phyloP scores from a whole-genome alignment of 2,888 invertebrate genomes.

The Gerris lacustris region DNA sequence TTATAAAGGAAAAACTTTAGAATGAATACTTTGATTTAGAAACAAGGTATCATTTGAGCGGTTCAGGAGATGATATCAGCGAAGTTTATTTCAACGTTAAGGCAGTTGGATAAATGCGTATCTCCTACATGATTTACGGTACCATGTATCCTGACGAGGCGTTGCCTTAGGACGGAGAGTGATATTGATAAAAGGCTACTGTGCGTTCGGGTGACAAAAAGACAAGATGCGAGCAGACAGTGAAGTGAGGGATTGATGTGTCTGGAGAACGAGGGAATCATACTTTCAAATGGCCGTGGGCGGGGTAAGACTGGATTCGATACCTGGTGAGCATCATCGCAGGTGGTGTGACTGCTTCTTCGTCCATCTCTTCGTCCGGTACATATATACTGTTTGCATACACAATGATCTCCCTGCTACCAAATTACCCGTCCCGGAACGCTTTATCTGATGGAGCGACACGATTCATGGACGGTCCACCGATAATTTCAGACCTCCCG shows the following conservation, averaged over 20 bases:
- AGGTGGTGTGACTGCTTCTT: background rate
- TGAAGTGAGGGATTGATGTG: background rate
- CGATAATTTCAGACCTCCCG: too few relatives aligned
- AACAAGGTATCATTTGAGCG: too few relatives aligned
- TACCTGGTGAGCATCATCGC: background rate
- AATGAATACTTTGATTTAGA: too few relatives aligned
- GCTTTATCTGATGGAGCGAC: background rate
- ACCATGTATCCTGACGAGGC: background rate
- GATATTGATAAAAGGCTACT: slow-evolving; percentile 1
- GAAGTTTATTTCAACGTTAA: too few relatives aligned
- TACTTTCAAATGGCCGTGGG: background rate
- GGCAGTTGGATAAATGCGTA: too few relatives aligned
- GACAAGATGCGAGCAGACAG: background rate
- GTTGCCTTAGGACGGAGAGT: too few relatives aligned
- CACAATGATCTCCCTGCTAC: background rate
- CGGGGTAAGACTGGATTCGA: background rate
- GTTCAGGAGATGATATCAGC: too few relatives aligned
- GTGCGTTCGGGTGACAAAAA: background rate
- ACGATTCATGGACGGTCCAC: too few relatives aligned
- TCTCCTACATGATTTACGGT: background rate
- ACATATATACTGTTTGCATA: background rate
- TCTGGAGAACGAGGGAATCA: background rate
- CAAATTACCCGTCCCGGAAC: background rate
- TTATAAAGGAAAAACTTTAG: too few relatives aligned
- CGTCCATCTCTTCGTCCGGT: background rate